Evolutionary conservation across 1,140 invertebrate species (phyloP), one percentile per base, ranked within the genome.

Genomic region (Periplaneta americana): DNA sequence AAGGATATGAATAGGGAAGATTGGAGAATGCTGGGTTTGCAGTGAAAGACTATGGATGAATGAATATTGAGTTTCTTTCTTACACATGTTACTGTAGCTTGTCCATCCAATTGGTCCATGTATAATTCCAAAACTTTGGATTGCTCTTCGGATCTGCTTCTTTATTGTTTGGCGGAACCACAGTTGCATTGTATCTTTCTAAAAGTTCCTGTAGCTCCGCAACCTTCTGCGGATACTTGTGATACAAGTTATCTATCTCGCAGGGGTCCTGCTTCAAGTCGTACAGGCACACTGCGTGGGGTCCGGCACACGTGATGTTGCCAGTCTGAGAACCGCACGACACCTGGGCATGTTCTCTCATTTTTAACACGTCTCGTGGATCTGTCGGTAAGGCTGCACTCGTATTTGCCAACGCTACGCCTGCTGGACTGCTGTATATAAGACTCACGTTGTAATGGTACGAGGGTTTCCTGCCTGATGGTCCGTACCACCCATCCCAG

Each of bases 401-500:
- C 0, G 77, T 78, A 18, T 37, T 78, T 0, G 88, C 86, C 15
- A 92, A 84, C 0, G 91, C 88, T 6, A 86, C 84, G 6, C 84
- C 90, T 6, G 88, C 84, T 85, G 87, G 87, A 22, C 91, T 92
- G 33, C 86, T 86, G n/a, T 92, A 81, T 0, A 93, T 86, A 3
- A 85, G 83, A 2, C 89, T 85, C 10, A 88, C 86, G 81, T 90
- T 87, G 80, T 91, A 91, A 32, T 22, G 33, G 28, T 66, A 48
- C 28, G 22, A 32, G 13, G 79, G 66, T 35, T 90, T 88, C 18
- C 92, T 88, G 0, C 95, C 96, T 0, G 91, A 91, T 4, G 95
- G 95, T 0, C 95, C 95, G 87, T 96, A 97, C 95, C 96, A 97
- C 17, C 88, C 87, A 86, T 96, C 95, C 94, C 95, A 97, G 1